Base-by-base conservation (phyloP, 2,797 vertebrate genomes). In the Dryobates pubescens region DNA sequence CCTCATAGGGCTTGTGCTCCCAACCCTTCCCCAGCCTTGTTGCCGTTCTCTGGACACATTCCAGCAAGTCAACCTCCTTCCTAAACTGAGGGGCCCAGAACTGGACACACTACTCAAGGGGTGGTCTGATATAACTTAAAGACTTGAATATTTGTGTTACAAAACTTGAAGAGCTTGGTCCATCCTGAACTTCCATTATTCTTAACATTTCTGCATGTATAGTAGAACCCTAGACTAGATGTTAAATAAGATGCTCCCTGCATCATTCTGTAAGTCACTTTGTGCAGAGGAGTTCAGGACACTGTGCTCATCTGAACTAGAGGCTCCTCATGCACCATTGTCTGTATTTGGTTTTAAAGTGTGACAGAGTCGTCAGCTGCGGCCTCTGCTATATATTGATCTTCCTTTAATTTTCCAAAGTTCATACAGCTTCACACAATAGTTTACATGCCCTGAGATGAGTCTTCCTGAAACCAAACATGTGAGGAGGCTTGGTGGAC, bases 241-340 rank as follows among this genome's bases (percentile, higher is more conserved):
- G 1, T 69, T 38, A 76, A 80, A 26, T 30, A n/a, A 29, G 78
- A 58, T 29, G 54, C 57, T 64, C 36, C 8, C 3, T 6, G 10
- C 1, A 1, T 64, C 59, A 10, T 63, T 85, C 58, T 3, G 0
- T 30, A 20, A 57, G 34, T 58, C 5, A 4, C 45, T 56, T 54
- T 56, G 51, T 0, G 0, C 34, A 59, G 30, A 38, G 45, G 24
- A 23, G 54, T 30, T 84, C 22, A 43, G 41, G 24, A 22, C 9
- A 1, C 45, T 10, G 4, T 11, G 45, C 53, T 29, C 3, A 6
- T n/a, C 49, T 59, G 36, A 47, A 1, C 58, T 47, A 24, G 36
- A 47, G 32, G 29, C 26, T 78, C 5, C 3, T n/a, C 63, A 24
- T 27, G 47, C 16, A 4, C 41, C 0, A 0, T 22, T 43, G 16